phyloP scores from a whole-genome alignment of 2,797 vertebrate genomes.

The Labroides dimidiatus region DNA sequence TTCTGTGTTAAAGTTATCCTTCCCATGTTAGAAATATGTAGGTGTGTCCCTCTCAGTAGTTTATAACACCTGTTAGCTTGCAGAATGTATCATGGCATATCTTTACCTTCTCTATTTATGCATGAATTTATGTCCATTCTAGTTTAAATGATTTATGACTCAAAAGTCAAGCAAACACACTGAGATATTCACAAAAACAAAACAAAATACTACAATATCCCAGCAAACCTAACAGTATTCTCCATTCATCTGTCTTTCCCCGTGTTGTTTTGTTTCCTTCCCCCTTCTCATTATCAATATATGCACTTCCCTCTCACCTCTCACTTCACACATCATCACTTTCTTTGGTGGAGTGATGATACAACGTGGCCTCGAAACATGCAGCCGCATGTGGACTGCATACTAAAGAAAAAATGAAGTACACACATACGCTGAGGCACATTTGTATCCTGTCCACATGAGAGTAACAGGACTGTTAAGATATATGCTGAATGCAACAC shows the following conservation, averaged over 20 bases:
- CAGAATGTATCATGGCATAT: background rate
- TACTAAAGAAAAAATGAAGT: slow-evolving; percentile 3
- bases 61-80: too few relatives aligned
- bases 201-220: background rate
- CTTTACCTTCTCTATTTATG: too few relatives aligned
- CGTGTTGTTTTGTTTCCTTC: background rate
- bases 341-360: slow-evolving; percentile 1
- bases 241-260: background rate
- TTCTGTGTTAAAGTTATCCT: too few relatives aligned
- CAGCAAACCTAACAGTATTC: background rate
- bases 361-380: slow-evolving; percentile 11
- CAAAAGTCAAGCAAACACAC: background rate
- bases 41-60: too few relatives aligned
- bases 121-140: too few relatives aligned
- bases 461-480: slow-evolving; percentile 14
- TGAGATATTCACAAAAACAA: background rate
- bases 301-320: slow-evolving; percentile 2
- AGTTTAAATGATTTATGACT: background rate
- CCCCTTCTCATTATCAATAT: background rate
- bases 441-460: background rate
- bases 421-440: background rate
- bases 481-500: slow-evolving; percentile 4
- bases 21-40: too few relatives aligned
- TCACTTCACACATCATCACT: slow-evolving; percentile 4
- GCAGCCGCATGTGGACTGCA: slow-evolving; percentile 3